phyloP scores from a whole-genome alignment of 2,888 invertebrate species.

The Thumatha senex region DNA sequence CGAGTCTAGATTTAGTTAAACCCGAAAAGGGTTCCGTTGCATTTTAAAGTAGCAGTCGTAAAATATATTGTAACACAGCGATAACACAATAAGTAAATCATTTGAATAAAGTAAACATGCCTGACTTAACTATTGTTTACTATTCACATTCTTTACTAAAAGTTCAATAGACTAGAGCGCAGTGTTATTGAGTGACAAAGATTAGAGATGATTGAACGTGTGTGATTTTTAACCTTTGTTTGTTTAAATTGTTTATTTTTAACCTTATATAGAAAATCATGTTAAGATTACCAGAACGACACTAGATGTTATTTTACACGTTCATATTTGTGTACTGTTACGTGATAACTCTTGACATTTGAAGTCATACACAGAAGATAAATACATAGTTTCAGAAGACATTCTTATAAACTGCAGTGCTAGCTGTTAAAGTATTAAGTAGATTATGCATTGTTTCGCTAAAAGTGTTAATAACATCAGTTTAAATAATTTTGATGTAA shows the following conservation, averaged over 20 bases:
- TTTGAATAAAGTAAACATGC: too few relatives aligned
- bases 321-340: slow-evolving; percentile 44
- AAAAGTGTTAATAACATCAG: slow-evolving; percentile 30
- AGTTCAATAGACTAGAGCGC: too few relatives aligned
- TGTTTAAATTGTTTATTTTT: slow-evolving; percentile 47
- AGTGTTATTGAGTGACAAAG: slow-evolving; percentile 16
- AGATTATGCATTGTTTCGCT: slow-evolving; percentile 49
- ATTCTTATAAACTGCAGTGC: slow-evolving; percentile 43
- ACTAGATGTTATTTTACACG: slow-evolving; percentile 42
- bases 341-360: slow-evolving; percentile 59
- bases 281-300: slow-evolving; percentile 50
- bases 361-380: slow-evolving; percentile 28
- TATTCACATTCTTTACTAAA: background rate
- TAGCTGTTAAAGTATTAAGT: slow-evolving; percentile 15
- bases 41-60: too few relatives aligned
- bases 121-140: background rate
- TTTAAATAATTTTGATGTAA: slow-evolving; percentile 25
- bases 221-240: too few relatives aligned
- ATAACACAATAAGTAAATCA: too few relatives aligned
- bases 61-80: too few relatives aligned
- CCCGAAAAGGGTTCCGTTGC: too few relatives aligned
- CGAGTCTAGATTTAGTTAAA: too few relatives aligned
- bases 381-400: slow-evolving; percentile 33
- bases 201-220: slow-evolving; percentile 45
- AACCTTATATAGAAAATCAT: slow-evolving; percentile 58